These are phyloP conservation scores for Sebastiscus tertius DNA, from an alignment of 2,797 vertebrate species.

Conservation along the genomic window DNA sequence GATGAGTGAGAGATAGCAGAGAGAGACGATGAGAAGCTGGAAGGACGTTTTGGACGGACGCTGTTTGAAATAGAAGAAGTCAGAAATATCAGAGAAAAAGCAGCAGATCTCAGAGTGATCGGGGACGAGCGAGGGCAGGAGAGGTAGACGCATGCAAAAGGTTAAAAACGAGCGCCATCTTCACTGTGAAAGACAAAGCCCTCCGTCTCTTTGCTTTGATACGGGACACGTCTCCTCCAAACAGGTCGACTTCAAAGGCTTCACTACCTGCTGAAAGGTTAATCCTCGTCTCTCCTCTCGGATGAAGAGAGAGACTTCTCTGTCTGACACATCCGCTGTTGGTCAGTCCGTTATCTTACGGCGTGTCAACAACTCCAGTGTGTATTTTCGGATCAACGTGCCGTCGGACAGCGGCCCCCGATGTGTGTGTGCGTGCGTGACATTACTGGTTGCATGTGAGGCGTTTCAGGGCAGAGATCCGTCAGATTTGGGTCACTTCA, in stretches of 20 bases:
- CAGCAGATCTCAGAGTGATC: not conserved
- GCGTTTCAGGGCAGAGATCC: no score
- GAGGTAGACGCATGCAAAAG: not conserved
- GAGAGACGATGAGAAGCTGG: not conserved
- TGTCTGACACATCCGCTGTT: not conserved
- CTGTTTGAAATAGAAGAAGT: not conserved
- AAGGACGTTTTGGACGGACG: not conserved
- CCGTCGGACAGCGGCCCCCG: no score
- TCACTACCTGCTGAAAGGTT: not conserved
- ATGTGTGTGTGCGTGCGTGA: no score
- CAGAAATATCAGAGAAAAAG: not conserved
- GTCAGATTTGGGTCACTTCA: no score
- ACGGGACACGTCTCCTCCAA: conserved; percentile 8
- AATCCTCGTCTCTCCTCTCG: not conserved
- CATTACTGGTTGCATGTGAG: no score
- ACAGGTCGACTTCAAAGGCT: conserved; percentile 30
- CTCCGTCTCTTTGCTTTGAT: conserved; percentile 5
- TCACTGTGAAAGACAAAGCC: conserved; percentile 8
- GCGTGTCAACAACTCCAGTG: no score
- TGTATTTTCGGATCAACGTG: no score
- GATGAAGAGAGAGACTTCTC: not conserved
- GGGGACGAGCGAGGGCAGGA: not conserved
- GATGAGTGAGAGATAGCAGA: not conserved
- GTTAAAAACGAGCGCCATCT: not conserved
- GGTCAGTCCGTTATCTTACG: no score